Percentiles rank a stretch among this genome's conserved stretches.
Evolutionary conservation across 2,888 invertebrate species (phyloP).

Genomic region (Drosophila fungiperda): DNA sequence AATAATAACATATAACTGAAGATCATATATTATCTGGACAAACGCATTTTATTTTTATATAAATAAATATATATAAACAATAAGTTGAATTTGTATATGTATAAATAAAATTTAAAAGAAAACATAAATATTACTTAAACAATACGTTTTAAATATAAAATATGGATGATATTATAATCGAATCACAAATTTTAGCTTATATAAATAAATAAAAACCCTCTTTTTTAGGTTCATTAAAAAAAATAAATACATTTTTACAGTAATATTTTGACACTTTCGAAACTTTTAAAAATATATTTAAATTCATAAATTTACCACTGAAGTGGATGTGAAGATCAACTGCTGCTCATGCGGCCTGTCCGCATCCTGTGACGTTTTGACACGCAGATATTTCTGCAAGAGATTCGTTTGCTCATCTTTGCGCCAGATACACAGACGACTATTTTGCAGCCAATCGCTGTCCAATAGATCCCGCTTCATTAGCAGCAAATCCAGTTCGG

Average conservation of each 20-base stretch:
- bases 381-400: constrained; percentile 84
- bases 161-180: not conserved
- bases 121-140: not conserved
- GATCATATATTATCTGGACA: not conserved
- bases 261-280: not conserved
- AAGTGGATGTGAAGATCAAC: constrained; percentile 84
- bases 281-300: not conserved
- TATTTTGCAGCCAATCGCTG: constrained; percentile 79
- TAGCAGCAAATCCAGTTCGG: constrained; percentile 75
- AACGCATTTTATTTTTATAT: no score
- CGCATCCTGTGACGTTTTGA: constrained; percentile 68
- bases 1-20: not conserved
- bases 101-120: not conserved
- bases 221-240: not conserved
- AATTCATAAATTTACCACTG: constrained; percentile 79
- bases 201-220: not conserved
- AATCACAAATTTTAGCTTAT: not conserved
- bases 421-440: constrained; percentile 84
- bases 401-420: constrained; percentile 83
- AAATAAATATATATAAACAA: no score
- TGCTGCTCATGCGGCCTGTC: constrained; percentile 72
- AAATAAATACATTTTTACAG: not conserved
- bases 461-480: constrained; percentile 82
- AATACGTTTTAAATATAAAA: no score
- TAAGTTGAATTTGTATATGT: not conserved